Evolutionary conservation across 2,888 invertebrate genomes (phyloP).

Genomic region (Smittia aterrima): DNA sequence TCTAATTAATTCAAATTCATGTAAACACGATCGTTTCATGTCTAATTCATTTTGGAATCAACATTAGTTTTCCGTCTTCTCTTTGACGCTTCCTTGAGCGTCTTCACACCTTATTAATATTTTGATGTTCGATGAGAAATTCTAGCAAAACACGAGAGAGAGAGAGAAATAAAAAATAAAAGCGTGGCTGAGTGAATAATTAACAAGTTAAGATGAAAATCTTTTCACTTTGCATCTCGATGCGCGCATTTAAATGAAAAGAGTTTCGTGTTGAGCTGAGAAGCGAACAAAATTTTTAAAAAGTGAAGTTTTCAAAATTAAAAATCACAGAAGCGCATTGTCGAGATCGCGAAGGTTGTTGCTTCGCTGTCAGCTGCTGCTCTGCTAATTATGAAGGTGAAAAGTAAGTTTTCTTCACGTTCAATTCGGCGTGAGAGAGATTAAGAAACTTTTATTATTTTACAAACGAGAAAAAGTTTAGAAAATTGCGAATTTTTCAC

Average conservation of each 20-base stretch:
- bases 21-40: not conserved
- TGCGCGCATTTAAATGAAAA: not conserved
- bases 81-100: not conserved
- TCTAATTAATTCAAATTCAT: not conserved
- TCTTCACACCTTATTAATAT: not conserved
- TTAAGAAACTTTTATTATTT: constrained; percentile 3
- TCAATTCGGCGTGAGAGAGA: not conserved
- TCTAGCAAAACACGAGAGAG: not conserved
- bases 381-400: not conserved
- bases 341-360: too few relatives aligned
- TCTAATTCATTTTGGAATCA: not conserved
- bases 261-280: too few relatives aligned
- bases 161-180: not conserved
- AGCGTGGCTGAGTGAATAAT: not conserved
- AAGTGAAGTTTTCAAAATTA: not conserved
- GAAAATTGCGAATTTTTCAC: not conserved
- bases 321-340: not conserved
- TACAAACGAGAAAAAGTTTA: not conserved
- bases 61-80: not conserved
- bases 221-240: not conserved
- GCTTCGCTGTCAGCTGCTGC: not conserved
- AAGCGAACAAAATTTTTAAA: not conserved
- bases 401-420: not conserved
- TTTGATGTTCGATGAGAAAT: not conserved
- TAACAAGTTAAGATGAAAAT: not conserved